These are phyloP conservation scores for Palythoa grandiflora DNA, from an alignment of 92 coral and sea anemone genomes.

Conservation along the genomic window DNA sequence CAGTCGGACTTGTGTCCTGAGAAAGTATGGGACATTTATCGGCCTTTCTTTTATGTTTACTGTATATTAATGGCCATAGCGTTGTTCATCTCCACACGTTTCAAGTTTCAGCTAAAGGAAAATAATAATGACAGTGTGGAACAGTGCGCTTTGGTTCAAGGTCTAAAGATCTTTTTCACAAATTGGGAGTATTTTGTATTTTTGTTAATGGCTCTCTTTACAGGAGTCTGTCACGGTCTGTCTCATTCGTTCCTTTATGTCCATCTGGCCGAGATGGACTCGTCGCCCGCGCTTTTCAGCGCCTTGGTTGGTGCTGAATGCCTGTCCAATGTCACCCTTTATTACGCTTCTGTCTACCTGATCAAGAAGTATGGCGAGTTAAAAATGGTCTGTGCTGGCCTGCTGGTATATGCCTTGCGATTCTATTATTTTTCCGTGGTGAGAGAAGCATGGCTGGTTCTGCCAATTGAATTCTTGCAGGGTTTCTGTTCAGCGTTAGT, in stretches of 20 bases:
- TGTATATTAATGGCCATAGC: constrained; percentile 85
- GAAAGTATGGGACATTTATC: constrained; percentile 84
- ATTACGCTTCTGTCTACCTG: constrained; percentile 81
- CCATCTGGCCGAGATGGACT: constrained; percentile 86
- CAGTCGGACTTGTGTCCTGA: constrained; percentile 91
- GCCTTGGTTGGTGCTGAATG: constrained; percentile 88
- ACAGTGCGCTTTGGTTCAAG: constrained; percentile 73
- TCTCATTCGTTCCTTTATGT: constrained; percentile 81
- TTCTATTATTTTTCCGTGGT: constrained; percentile 93
- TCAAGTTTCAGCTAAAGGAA: constrained; percentile 69
- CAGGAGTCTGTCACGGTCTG: constrained; percentile 80
- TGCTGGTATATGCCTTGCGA: constrained; percentile 72
- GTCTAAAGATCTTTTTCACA: constrained; percentile 70
- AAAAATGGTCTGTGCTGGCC: constrained; percentile 75
- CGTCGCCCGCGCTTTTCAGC: constrained; percentile 87
- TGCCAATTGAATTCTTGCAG: constrained; percentile 84
- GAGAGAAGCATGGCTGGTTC: constrained; percentile 88
- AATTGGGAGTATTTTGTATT: constrained; percentile 82
- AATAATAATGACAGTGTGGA: constrained; percentile 70
- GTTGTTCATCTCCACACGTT: constrained; percentile 83
- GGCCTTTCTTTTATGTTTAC: constrained; percentile 93
- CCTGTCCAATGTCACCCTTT: constrained; percentile 78
- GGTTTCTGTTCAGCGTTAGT: constrained; percentile 87
- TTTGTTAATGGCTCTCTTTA: constrained; percentile 75
- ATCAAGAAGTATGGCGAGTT: constrained; percentile 79